Evolutionary conservation across 1,140 invertebrate species (phyloP).

Genomic region (Hycleus phaleratus): DNA sequence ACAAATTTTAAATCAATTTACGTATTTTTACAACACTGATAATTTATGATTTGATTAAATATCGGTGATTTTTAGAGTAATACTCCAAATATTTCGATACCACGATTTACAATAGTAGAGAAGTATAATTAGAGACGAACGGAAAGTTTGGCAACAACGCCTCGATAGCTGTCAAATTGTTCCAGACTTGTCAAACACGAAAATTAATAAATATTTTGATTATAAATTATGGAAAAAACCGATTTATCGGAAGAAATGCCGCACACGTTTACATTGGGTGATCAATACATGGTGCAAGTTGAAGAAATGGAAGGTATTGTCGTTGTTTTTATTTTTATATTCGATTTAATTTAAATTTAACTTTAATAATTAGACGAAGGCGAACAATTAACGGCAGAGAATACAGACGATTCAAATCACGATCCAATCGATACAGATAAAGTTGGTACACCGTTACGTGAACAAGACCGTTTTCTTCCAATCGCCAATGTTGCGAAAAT

Average conservation of each 20-base stretch:
- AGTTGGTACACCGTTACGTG: slow-evolving; percentile 54
- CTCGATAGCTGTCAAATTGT: no score
- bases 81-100: no score
- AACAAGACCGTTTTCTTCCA: slow-evolving; percentile 93
- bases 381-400: slow-evolving; percentile 48
- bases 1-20: no score
- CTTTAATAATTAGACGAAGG: slow-evolving; percentile 23
- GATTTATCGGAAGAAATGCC: slow-evolving; percentile 16
- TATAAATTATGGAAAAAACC: slow-evolving; percentile 10
- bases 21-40: no score
- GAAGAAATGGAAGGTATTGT: slow-evolving; percentile 31
- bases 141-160: no score
- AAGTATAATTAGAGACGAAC: no score
- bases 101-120: no score
- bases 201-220: no score
- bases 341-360: not conserved
- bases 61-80: no score
- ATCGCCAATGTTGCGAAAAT: slow-evolving; percentile 99
- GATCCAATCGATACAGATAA: slow-evolving; percentile 45
- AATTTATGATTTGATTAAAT: no score
- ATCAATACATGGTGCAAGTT: slow-evolving; percentile 33
- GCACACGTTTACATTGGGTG: slow-evolving; percentile 26
- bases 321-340: not conserved
- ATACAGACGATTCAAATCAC: slow-evolving; percentile 66
- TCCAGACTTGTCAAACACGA: no score